Base-by-base conservation (phyloP, 1,140 invertebrate genomes). In the Zaprionus davidi region DNA sequence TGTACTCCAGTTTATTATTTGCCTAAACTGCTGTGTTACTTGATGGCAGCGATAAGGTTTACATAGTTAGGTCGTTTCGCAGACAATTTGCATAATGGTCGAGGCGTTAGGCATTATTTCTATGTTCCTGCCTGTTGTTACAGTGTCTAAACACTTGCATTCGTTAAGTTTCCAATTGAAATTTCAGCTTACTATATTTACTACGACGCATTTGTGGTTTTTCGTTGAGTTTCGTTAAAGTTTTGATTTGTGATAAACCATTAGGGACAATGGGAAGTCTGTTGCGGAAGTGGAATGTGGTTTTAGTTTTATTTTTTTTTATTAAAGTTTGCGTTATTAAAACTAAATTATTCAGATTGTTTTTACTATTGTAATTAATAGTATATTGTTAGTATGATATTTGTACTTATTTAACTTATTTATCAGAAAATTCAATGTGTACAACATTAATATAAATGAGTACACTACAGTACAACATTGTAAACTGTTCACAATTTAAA, bases 21-120 rank as follows among this genome's bases (percentile, higher is more conserved):
- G 49, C 41, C 69, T 79, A 85, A 85, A 79, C 85, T 63, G 51
- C 79, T 71, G 74, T 75, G 62, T 46, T 17, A 46, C 41, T 46
- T 57, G 82, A 78, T 85, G 78, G 65, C 64, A 56, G 71, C 76
- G 82, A 85, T 85, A 85, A 85, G 75, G 46, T 65, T 66, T 78
- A 60, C 82, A 85, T 78, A 78, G 76, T 80, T 84, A 76, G 76
- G 73, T 82, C 67, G 76, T 82, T 76, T 76, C 69, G 60, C 69
- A 70, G 79, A 67, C 80, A 79, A 86, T 86, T 82, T 86, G 79
- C 83, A 86, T 86, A 86, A 86, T 87, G 62, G 70, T 51, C 72
- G 36, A n/a, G 59, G 67, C 34, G 41, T 63, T 46, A 17, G 41
- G 1, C n/a, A 46, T 46, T 17, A 46, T 46, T 46, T 20, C 41